A percentile compares a stretch with the other conserved stretches of the same genome.
phyloP scores from a whole-genome alignment of 2,113 vertebrate genomes.

The Chroicocephalus ridibundus region DNA sequence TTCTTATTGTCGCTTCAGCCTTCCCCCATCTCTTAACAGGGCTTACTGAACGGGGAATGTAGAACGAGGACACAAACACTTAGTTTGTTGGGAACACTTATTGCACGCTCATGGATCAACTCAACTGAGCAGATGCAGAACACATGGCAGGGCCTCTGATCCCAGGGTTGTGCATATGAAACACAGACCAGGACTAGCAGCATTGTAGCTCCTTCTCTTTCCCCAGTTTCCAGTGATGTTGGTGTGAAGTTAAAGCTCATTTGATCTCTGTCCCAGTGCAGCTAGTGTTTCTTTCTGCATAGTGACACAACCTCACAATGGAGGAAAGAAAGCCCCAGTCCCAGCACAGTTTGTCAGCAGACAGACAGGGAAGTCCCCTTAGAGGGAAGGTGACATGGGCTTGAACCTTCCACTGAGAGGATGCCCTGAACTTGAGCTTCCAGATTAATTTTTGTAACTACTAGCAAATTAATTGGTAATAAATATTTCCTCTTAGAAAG shows the following conservation, averaged over 20 bases:
- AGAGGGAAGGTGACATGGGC: background rate
- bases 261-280: background rate
- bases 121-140: background rate
- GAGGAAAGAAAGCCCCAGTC: background rate
- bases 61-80: background rate
- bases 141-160: background rate
- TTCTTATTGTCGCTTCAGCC: background rate
- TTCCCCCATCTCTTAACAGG: background rate
- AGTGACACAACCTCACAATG: background rate
- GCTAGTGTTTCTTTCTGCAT: background rate
- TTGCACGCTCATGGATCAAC: accelerated
- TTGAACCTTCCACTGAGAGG: background rate
- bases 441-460: background rate
- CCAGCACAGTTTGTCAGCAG: background rate
- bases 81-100: background rate
- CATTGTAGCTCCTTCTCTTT: background rate
- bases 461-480: background rate
- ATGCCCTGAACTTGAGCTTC: background rate
- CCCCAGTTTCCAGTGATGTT: background rate
- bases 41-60: background rate
- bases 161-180: background rate
- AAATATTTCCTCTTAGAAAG: background rate
- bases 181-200: background rate
- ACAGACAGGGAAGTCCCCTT: background rate
- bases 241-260: background rate